These are phyloP conservation scores for Sebastes melanostomus DNA, from an alignment of 2,797 vertebrate species.

Conservation along the genomic window DNA sequence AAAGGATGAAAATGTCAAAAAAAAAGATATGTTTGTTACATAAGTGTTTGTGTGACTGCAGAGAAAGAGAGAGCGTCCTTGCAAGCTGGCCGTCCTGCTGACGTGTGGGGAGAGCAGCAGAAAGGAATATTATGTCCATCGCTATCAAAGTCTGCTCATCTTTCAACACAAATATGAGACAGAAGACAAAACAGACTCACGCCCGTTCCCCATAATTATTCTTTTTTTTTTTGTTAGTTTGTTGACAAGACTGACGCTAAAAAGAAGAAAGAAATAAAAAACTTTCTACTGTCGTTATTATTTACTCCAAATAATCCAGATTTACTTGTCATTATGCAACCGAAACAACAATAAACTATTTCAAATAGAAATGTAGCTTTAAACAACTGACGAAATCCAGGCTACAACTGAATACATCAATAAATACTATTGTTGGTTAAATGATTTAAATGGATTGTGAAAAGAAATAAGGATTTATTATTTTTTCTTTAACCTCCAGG, in stretches of 20 bases:
- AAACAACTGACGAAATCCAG: neutral
- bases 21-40: neutral
- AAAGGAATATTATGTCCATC: conserved; percentile 49
- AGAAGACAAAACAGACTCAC: conserved; percentile 51
- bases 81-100: conserved; percentile 26
- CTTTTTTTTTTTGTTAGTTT: neutral
- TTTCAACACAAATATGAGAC: conserved; percentile 38
- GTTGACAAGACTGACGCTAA: neutral
- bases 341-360: neutral
- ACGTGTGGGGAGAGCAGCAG: conserved; percentile 9
- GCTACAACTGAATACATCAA: neutral
- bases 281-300: neutral
- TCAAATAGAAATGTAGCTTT: neutral
- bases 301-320: neutral
- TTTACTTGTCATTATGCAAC: neutral
- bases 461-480: neutral
- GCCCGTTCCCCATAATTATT: neutral
- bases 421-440: neutral
- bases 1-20: neutral
- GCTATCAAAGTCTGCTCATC: conserved; percentile 48
- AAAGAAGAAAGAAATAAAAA: neutral
- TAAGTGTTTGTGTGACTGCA: neutral
- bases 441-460: neutral
- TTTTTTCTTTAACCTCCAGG: neutral
- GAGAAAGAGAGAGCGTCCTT: conserved; percentile 39